Evolutionary conservation across 2,797 vertebrate species (phyloP), one percentile per base, ranked within the genome.

Genomic region (Chromis chromis): DNA sequence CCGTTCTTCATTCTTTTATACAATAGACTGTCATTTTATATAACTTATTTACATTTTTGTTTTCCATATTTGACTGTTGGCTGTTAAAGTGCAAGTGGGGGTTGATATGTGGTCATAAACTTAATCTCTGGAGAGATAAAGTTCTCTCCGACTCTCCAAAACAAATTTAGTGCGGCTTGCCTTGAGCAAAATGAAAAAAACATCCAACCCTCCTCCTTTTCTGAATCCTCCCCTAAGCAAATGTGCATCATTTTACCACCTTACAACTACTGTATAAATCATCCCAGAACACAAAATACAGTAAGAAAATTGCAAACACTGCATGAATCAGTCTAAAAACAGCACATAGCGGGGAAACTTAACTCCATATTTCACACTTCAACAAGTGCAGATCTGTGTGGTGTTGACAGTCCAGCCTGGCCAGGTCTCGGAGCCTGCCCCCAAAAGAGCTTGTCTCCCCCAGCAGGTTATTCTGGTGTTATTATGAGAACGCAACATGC

Each of bases 381-480:
- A 84, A 70, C 74, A 82, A 86, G 73, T 63, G 59, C 24, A 68
- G 66, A 65, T 74, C 79, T 88, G 81, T 82, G 61, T 72, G 61
- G 61, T 85, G 81, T 83, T 88, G 85, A 87, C 82, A 76, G 64
- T 88, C 65, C 66, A 81, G 62, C 22, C 65, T 50, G 28, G 72
- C 70, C 72, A 76, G 76, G 70, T 86, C 71, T 66, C 65, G 49
- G 66, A 59, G 63, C 48, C 76, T 74, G 65, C 70, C 81, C 83
- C 81, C 78, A 76, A 64, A 90, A 86, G 73, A 76, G 78, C 74
- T 76, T 2, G 71, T 78, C 86, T 86, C 66, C 78, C 73, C 70
- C 74, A 69, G 84, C 77, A 88, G 90, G 89, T 92, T 94, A 93
- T 94, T 94, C 90, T 94, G 89, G 92, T 94, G 87, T 92, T 92